Conservation (phyloP, 2,797 vertebrate species). For the Molossus molossus region DNA sequence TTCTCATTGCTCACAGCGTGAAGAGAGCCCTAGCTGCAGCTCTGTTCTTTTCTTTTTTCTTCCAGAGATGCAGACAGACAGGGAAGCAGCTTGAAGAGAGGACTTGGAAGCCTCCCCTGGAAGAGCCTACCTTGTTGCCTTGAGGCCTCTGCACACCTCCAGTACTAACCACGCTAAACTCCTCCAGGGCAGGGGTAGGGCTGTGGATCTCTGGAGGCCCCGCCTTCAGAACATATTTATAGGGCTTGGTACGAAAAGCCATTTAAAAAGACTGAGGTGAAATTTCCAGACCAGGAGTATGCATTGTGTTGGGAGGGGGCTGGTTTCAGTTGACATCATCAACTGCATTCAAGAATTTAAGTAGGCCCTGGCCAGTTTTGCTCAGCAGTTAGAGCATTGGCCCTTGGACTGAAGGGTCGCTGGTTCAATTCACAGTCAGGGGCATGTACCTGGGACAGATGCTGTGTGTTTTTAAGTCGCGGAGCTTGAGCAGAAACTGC, state of each 20-base stretch:
- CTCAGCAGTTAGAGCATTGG: too few relatives aligned
- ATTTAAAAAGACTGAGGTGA: constrained; percentile 24
- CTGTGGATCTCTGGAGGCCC: background rate
- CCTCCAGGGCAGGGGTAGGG: background rate
- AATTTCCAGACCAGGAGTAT: background rate
- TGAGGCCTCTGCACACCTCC: background rate
- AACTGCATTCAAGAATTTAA: background rate
- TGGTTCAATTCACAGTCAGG: too few relatives aligned
- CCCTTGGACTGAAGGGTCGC: too few relatives aligned
- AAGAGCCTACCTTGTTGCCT: background rate
- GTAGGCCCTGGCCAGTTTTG: background rate
- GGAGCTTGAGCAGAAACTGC: background rate
- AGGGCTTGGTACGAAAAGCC: background rate
- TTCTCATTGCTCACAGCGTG: constrained; percentile 19
- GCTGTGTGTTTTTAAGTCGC: background rate
- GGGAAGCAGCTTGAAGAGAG: constrained; percentile 11
- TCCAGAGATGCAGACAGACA: background rate
- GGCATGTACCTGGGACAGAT: background rate
- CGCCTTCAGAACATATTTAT: constrained; percentile 24
- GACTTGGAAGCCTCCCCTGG: background rate
- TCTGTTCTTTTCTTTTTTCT: background rate
- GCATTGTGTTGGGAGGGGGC: background rate
- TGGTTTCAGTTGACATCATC: background rate
- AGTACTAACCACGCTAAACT: background rate
- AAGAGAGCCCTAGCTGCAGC: background rate